These are phyloP conservation scores for Clupea harengus DNA, from an alignment of 2,113 vertebrate genomes.

Conservation along the genomic window DNA sequence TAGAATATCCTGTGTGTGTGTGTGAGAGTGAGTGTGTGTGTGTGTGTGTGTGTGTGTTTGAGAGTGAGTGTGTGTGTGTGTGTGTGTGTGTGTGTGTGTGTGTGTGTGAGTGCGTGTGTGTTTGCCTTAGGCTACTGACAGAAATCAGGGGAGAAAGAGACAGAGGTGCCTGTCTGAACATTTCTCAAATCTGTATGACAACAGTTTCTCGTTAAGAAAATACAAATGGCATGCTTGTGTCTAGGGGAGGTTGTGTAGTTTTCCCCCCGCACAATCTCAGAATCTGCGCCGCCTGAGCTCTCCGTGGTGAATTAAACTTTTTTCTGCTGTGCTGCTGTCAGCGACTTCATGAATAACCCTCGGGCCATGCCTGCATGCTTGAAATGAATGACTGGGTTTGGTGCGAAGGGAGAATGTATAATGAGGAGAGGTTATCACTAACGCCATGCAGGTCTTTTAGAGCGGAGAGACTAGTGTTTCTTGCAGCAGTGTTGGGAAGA, in stretches of 20 bases:
- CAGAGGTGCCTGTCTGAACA: too few relatives aligned
- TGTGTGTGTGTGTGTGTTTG: not conserved
- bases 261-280: not conserved
- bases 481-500: not conserved
- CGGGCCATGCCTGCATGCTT: not conserved
- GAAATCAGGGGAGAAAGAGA: too few relatives aligned
- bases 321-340: not conserved
- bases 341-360: slow-evolving; percentile 2
- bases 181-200: too few relatives aligned
- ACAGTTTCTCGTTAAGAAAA: not conserved
- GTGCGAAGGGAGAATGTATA: not conserved
- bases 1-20: not conserved
- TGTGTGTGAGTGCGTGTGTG: too few relatives aligned
- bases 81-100: slow-evolving; percentile 10
- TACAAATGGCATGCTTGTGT: not conserved
- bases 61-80: slow-evolving; percentile 13
- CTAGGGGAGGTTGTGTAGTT: not conserved
- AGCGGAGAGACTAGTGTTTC: not conserved
- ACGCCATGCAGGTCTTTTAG: not conserved
- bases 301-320: not conserved
- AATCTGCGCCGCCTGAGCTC: not conserved
- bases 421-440: not conserved
- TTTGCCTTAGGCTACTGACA: too few relatives aligned
- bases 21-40: not conserved
- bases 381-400: not conserved